These are phyloP conservation scores for Brachypodius melanocephalos DNA, from an alignment of 2,113 vertebrate species.

Conservation along the genomic window DNA sequence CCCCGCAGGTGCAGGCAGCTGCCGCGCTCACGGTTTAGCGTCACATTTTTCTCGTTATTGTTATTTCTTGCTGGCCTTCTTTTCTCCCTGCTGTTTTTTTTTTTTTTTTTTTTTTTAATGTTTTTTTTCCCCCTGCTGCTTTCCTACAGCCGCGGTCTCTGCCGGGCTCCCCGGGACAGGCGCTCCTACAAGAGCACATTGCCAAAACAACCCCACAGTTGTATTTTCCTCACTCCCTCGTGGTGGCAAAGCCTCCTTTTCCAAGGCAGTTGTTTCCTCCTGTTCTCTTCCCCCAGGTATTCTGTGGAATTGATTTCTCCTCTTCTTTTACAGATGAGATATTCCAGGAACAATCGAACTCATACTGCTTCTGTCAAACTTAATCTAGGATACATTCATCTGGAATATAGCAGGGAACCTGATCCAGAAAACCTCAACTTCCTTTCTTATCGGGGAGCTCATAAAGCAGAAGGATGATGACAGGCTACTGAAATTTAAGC, in stretches of 20 bases:
- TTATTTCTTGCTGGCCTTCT: slow-evolving; percentile 33
- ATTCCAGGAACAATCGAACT: slow-evolving; percentile 38
- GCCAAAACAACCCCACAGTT: background rate
- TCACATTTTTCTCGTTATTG: slow-evolving; percentile 70
- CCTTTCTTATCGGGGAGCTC: background rate
- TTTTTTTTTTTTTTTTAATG: background rate
- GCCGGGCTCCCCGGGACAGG: background rate
- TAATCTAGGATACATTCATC: slow-evolving; percentile 24
- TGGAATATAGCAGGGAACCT: background rate
- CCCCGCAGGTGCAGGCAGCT: slow-evolving; percentile 61
- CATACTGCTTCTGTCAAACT: slow-evolving; percentile 46
- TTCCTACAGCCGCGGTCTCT: background rate
- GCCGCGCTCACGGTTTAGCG: slow-evolving; percentile 37
- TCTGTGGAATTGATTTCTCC: slow-evolving; percentile 35
- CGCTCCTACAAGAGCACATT: background rate
- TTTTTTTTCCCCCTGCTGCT: background rate
- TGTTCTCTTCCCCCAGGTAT: background rate
- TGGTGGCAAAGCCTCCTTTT: background rate
- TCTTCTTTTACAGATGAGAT: slow-evolving; percentile 52
- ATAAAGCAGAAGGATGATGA: background rate
- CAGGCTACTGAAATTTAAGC: background rate
- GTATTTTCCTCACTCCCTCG: background rate
- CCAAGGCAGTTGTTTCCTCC: background rate
- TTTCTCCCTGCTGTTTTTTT: background rate
- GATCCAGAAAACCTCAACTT: background rate